Conservation (phyloP, 2,888 invertebrate species). For the Sminthurides aquaticus region DNA sequence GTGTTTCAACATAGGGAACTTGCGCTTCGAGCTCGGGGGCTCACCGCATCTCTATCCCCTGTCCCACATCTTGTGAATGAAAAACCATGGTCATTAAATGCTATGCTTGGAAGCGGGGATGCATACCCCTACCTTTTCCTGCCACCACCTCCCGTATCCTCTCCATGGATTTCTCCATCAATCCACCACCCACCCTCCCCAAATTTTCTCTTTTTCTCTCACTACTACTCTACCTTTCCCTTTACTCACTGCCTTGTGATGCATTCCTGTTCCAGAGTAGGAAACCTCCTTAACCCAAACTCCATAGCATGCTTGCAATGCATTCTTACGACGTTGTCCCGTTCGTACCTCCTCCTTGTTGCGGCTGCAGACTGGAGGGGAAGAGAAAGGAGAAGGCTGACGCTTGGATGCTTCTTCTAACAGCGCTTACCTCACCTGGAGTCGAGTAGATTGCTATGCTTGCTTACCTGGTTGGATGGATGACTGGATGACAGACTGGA, state of each 20-base stretch:
- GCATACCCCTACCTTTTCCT: background rate
- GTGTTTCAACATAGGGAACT: constrained; percentile 26
- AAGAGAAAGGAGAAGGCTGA: too few species aligned
- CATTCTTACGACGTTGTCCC: too few species aligned
- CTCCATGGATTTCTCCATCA: constrained; percentile 1
- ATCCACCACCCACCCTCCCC: background rate
- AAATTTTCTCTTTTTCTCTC: constrained; percentile 7
- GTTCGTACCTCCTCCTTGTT: too few species aligned
- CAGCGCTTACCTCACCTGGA: too few species aligned
- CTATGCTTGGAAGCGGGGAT: background rate
- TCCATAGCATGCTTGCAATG: too few species aligned
- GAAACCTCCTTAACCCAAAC: too few species aligned
- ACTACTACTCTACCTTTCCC: background rate
- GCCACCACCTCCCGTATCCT: background rate
- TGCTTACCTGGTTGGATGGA: too few species aligned
- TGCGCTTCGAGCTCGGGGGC: constrained; percentile 31
- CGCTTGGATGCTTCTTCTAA: too few species aligned
- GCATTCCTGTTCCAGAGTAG: too few species aligned
- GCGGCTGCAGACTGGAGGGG: too few species aligned
- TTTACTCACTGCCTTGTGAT: constrained; percentile 4
- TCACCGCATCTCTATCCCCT: constrained; percentile 24
- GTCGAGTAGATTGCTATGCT: too few species aligned
- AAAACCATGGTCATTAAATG: constrained; percentile 33
- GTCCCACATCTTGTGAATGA: constrained; percentile 41
- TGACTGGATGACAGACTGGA: too few species aligned